Percentiles rank a stretch among this genome's conserved stretches.
phyloP scores from a whole-genome alignment of 2,888 invertebrate species.

The Rhagium mordax region DNA sequence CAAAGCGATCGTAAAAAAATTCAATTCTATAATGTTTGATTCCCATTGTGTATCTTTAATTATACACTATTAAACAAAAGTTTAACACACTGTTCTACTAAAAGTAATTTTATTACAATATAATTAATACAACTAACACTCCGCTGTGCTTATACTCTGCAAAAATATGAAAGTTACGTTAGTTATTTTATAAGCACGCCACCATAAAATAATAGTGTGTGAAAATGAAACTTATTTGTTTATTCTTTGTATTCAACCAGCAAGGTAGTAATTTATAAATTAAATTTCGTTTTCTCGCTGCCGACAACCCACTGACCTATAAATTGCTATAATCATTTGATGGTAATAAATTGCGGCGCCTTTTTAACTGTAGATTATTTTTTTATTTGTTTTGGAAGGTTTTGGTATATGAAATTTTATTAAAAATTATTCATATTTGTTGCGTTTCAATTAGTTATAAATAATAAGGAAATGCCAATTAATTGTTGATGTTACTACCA shows the following conservation, averaged over 20 bases:
- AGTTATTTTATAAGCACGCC: not conserved
- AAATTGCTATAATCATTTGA: not conserved
- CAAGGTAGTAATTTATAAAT: not conserved
- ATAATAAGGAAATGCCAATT: too few species aligned
- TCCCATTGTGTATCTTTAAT: not conserved
- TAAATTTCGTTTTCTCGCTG: not conserved
- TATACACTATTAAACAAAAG: not conserved
- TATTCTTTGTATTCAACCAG: not conserved
- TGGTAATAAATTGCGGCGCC: too few species aligned
- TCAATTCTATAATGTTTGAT: not conserved
- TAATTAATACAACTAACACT: not conserved
- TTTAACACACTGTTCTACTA: not conserved
- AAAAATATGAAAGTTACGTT: slow-evolving; percentile 3
- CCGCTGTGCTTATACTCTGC: not conserved
- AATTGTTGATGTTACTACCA: too few species aligned
- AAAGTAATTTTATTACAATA: not conserved
- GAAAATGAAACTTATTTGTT: not conserved
- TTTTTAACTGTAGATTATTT: too few species aligned
- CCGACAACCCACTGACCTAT: not conserved
- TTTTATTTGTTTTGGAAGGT: too few species aligned
- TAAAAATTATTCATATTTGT: too few species aligned
- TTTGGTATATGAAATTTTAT: too few species aligned
- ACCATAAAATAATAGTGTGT: not conserved
- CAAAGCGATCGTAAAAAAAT: too few species aligned
- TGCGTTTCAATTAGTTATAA: too few species aligned